phyloP scores from a whole-genome alignment of 37 sponge, comb jelly and placozoan species.

The Theonella swinhoei region DNA sequence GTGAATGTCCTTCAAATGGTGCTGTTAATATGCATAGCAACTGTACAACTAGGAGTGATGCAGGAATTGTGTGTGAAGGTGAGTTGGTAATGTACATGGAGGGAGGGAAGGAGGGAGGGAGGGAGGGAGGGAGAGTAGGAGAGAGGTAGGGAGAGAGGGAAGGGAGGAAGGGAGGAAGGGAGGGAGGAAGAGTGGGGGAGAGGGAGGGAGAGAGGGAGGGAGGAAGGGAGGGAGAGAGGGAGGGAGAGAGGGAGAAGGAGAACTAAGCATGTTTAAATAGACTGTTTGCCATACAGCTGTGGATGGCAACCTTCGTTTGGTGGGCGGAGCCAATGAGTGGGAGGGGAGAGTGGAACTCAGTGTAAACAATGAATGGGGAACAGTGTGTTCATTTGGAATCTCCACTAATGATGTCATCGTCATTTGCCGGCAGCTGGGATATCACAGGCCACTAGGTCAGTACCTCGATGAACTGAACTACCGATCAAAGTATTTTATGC shows the following conservation, averaged over 20 bases:
- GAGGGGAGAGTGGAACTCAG: background rate
- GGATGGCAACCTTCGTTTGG: background rate
- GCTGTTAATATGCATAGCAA: background rate
- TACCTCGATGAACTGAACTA: no score
- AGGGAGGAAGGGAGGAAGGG: no score
- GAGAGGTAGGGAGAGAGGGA: no score
- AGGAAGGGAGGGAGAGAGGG: background rate
- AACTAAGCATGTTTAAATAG: no score
- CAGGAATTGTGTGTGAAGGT: background rate
- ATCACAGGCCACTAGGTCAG: background rate
- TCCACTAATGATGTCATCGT: background rate
- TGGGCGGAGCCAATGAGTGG: background rate
- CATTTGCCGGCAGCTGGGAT: background rate
- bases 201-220: background rate
- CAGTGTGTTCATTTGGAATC: background rate
- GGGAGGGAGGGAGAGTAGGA: background rate
- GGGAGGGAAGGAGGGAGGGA: slow-evolving; percentile 11
- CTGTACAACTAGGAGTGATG: background rate
- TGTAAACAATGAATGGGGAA: background rate
- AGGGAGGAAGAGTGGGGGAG: no score
- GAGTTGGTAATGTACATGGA: background rate
- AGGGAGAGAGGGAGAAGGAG: background rate
- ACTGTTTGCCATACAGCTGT: background rate
- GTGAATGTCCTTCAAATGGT: background rate
- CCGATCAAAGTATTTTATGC: no score